Percentiles rank a stretch among this genome's conserved stretches.
Conservation (phyloP, 2,113 vertebrate species). For the Nibea albiflora region DNA sequence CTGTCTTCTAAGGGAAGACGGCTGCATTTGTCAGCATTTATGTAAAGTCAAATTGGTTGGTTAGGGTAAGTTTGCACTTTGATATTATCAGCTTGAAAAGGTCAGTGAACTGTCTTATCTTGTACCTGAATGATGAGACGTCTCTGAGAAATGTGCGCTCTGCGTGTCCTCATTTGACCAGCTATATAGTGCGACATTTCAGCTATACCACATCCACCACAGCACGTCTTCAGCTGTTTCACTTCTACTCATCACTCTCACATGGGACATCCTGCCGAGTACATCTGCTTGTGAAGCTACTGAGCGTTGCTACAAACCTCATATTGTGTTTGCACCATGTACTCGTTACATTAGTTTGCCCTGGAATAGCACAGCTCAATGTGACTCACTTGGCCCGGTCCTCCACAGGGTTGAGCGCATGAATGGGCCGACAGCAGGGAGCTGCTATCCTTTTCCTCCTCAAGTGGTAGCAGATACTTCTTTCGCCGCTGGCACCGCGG, state of each 20-base stretch:
- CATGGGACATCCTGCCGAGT: conserved; percentile 60
- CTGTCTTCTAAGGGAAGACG: background rate
- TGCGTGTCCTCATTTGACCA: background rate
- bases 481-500: conserved; percentile 17
- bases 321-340: conserved; percentile 12
- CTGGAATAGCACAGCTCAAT: background rate
- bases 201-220: conserved; percentile 53
- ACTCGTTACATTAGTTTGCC: conserved; percentile 4
- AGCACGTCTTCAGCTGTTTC: conserved; percentile 50
- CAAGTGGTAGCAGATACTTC: background rate
- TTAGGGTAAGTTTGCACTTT: background rate
- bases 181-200: conserved; percentile 56
- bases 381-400: conserved; percentile 12
- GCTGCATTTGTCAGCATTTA: background rate
- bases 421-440: conserved; percentile 15
- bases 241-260: conserved; percentile 69
- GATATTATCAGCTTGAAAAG: background rate
- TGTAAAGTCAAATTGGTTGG: background rate
- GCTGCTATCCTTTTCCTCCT: conserved; percentile 7
- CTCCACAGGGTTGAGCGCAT: conserved; percentile 25
- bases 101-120: background rate
- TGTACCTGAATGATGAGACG: background rate
- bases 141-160: background rate
- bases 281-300: conserved; percentile 32
- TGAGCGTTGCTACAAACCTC: background rate